Evolutionary conservation across 2,888 invertebrate species (phyloP), one percentile per base, ranked within the genome.

Genomic region (Anthophora plumipes): DNA sequence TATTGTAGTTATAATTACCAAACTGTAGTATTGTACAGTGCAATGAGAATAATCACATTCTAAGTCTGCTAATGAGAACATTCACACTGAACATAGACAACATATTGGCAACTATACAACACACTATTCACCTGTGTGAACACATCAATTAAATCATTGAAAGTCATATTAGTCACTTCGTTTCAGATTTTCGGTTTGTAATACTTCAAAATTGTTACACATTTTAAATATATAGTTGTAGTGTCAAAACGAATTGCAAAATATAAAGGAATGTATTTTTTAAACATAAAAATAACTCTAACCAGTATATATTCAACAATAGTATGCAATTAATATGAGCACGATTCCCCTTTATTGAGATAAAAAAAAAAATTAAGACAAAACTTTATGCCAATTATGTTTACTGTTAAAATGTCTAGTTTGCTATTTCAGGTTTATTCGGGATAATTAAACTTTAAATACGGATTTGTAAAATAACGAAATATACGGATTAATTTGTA

Each of bases 151-250:
- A 54, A 63, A 75, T 48, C 12, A 54, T 11, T 54, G n/a, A 48
- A 60, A 8, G n/a, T 70, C 43, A 66, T 61, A 57, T 75, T 75
- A 71, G 61, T 69, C 12, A 54, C 43, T 61, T 61, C 63, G 9
- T 57, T 66, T 63, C 60, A 67, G 52, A 46, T 54, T 61, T 31
- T 74, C 73, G n/a, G 61, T 79, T 69, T 63, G 67, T 72, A 76
- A 84, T 87, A 87, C 79, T 74, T 87, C 77, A 84, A 85, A 85
- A 87, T 84, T 87, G 85, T 85, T 87, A 87, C 83, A 84, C 83
- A 81, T 70, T 87, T 87, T 69, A 70, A 73, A 72, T 63, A 72
- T 63, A 39, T 76, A 68, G 66, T 73, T 78, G 71, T 80, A 71
- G 67, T 79, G 84, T 75, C 80, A 88, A 80, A 87, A 85, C 48